Conservation (phyloP, 2,113 vertebrate genomes). For the Rutilus rutilus region DNA sequence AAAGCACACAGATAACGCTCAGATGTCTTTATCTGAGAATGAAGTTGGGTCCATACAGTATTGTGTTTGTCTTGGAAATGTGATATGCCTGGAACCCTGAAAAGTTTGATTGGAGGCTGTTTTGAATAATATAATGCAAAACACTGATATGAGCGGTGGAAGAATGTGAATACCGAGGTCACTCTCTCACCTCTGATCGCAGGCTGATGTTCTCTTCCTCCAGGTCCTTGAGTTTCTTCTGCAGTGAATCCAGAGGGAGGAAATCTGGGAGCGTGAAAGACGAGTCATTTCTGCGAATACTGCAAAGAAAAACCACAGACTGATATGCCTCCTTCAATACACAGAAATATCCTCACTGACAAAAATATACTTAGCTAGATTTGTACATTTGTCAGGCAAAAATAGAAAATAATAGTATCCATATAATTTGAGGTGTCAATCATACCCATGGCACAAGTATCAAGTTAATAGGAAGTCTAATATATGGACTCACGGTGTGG, state of each 20-base stretch:
- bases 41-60: background rate
- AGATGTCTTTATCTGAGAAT: background rate
- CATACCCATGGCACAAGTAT: background rate
- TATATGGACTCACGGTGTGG: constrained; percentile 86
- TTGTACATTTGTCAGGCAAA: background rate
- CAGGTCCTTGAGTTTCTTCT: constrained; percentile 96
- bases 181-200: constrained; percentile 83
- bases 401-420: background rate
- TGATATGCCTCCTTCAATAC: background rate
- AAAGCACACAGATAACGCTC: background rate
- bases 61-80: background rate
- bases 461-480: background rate
- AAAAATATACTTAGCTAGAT: background rate
- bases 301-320: constrained; percentile 57
- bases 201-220: constrained; percentile 95
- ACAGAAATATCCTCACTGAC: background rate
- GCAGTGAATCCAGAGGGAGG: constrained; percentile 93
- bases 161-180: background rate
- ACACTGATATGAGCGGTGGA: background rate
- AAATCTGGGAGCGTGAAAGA: constrained; percentile 83
- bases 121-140: constrained; percentile 26
- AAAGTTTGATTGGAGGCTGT: background rate
- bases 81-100: background rate
- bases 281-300: constrained; percentile 87
- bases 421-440: background rate